Base-by-base conservation (phyloP, 2,113 vertebrate species). In the Pterocles burchelli region DNA sequence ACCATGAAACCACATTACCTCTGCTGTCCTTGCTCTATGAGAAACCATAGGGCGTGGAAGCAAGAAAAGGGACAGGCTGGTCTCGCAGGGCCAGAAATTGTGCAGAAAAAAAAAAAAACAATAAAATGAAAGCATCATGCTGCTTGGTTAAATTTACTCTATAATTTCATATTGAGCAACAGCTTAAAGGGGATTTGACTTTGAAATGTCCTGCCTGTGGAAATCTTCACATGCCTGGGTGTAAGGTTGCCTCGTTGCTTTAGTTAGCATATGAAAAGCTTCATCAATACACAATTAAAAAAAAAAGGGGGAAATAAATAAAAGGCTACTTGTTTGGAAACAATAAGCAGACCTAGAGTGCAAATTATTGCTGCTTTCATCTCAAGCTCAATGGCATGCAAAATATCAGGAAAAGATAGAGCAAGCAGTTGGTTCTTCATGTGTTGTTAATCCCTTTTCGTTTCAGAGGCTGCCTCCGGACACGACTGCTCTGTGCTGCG, bases 401-500 rank as follows among this genome's bases (percentile, higher is more conserved):
- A 85, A 85, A 33, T 91, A 86, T 89, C 91, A 97, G 92, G 88
- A 86, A 96, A 97, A 97, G 91, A 94, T 70, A 96, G 93, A 95
- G 94, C 97, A 97, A 98, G 97, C 88, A 97, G 95, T 96, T 98
- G 97, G 91, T 85, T 93, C 89, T 92, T 90, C 76, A 61, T 87
- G 91, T 70, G 72, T 82, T 84, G 81, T 66, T 65, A 95, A 95
- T n/a, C 45, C 24, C 45, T 93, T 94, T 96, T 89, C 62, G 63
- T 91, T 94, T 73, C 88, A 85, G 81, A 84, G 62, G 43, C 49
- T 65, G 51, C 57, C 76, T 85, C 57, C 71, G 74, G 70, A 85
- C 43, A 33, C 21, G 57, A 68, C 63, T 57, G 58, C 51, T 85
- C 51, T 68, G 14, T 45, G 31, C 76, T 90, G n/a, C n/a, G 82